Base-by-base conservation (phyloP, 2,797 vertebrate species). In the Artibeus lituratus region DNA sequence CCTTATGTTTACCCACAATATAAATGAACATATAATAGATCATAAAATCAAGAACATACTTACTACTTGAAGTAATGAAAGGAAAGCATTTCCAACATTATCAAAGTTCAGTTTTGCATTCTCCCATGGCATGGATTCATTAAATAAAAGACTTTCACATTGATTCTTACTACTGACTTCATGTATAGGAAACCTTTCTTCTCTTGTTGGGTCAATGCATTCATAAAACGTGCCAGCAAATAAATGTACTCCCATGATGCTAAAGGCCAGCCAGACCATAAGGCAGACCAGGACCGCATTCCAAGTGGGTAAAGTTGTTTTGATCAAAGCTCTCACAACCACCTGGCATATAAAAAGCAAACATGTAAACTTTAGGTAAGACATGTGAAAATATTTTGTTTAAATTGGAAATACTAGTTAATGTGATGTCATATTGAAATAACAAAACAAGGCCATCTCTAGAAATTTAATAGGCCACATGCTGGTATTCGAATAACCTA, bases 211-310 rank as follows among this genome's bases (percentile, higher is more conserved):
- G 94, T 99, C 98, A 80, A 98, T 55, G 97, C 99, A 99, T 47
- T 87, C 47, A 96, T 98, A 96, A 97, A 98, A 99, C 55, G 96
- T 99, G 69, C 99, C 99, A 5, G 99, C 99, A 97, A 99, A 99
- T 91, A 99, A 96, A 95, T 99, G 98, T 76, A 99, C 99, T 35
- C 99, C 99, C 98, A 99, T 98, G 97, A 99, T 99, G 97, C 99
- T 99, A 98, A 99, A 99, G 97, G 99, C 98, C 80, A 99, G 99
- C 99, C 99, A 99, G 98, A 99, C 99, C 98, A 99, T 98, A 96
- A 99, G 99, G 97, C 99, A 99, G n/a, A 99, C 99, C 94, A 99
- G 98, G 95, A 99, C 98, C 93, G 99, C 99, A 65, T 99, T 99
- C 98, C 99, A 98, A 97, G 99, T 98, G 35, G 99, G 99, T 65